Base-by-base conservation (phyloP, 1,140 invertebrate genomes). In the Hylaeus anthracinus region DNA sequence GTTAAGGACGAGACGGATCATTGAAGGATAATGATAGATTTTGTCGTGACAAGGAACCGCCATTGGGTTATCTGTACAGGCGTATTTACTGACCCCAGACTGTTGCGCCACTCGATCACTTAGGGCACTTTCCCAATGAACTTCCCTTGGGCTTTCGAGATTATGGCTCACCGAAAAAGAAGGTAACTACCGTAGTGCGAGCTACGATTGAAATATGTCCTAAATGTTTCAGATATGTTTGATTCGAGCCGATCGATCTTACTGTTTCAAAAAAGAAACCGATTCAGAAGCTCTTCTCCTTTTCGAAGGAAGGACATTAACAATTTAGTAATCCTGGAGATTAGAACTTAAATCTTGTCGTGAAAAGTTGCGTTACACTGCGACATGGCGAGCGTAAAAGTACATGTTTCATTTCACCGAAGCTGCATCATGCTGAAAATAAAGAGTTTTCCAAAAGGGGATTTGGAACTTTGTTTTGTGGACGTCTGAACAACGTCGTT, bases 1-100 rank as follows among this genome's bases (percentile, higher is more conserved):
- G 66, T 76, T 66, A 45, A 48, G 14, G 56, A 3, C 9, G 53
- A 70, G 61, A 43, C 66, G 60, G 43, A 60, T 81, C 75, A 85
- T 85, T 81, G 82, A 84, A 76, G 82, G 82, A 84, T 85, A 81
- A 85, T 85, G 82, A 85, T 85, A 76, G 83, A 85, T 85, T 79
- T 85, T 83, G 81, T 71, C 63, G 41, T 41, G 63, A 71, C 79
- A 84, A 72, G 64, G 60, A 58, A 63, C 67, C 72, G 58, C 78
- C 81, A 76, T 73, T 81, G 78, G 78, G 72, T 84, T 81, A 72
- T 72, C 61, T 58, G 72, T 75, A 71, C 67, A 65, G 66, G 51
- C 58, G 79, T 69, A 86, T 85, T 86, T 79, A 74, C 65, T 69
- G 71, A 64, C 75, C 43, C 73, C 51, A 53, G 37, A 76, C 51